Conservation (phyloP, 2,888 invertebrate genomes). For the Scrobipalpa costella region DNA sequence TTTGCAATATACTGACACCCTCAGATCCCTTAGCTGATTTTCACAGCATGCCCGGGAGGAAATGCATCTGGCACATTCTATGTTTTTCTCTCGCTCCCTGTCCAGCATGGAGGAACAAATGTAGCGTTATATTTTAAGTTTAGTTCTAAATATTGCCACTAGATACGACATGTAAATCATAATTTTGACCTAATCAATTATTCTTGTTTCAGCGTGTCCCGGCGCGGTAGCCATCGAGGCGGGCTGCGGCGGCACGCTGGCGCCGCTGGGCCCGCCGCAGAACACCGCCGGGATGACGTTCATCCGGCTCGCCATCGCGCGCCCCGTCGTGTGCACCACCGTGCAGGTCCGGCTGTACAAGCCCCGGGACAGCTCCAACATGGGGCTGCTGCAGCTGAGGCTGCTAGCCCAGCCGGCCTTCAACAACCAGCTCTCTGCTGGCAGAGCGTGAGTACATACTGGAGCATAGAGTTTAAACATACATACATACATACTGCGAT, state of each 20-base stretch:
- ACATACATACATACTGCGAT: no score
- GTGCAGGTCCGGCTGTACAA: conserved; percentile 88
- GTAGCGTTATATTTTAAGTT: no score
- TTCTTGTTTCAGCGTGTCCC: conserved; percentile 85
- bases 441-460: conserved; percentile 45
- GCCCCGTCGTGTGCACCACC: conserved; percentile 92
- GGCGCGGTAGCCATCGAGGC: conserved; percentile 94
- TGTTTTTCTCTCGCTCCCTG: no score
- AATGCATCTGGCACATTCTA: no score
- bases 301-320: conserved; percentile 90
- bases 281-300: conserved; percentile 93
- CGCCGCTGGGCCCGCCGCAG: conserved; percentile 92
- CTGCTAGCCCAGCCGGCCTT: conserved; percentile 93
- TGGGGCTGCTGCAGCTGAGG: conserved; percentile 93
- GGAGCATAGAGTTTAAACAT: no score
- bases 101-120: no score
- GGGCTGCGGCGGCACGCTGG: conserved; percentile 88
- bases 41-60: no score
- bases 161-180: no score
- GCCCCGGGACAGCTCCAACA: conserved; percentile 93
- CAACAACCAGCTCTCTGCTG: conserved; percentile 52
- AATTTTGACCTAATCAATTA: neutral
- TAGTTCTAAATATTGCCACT: no score
- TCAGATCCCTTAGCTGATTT: no score
- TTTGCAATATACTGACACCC: no score